Percentiles rank a stretch among this genome's conserved stretches.
phyloP scores from a whole-genome alignment of 2,113 vertebrate genomes.

The Piliocolobus tephrosceles region DNA sequence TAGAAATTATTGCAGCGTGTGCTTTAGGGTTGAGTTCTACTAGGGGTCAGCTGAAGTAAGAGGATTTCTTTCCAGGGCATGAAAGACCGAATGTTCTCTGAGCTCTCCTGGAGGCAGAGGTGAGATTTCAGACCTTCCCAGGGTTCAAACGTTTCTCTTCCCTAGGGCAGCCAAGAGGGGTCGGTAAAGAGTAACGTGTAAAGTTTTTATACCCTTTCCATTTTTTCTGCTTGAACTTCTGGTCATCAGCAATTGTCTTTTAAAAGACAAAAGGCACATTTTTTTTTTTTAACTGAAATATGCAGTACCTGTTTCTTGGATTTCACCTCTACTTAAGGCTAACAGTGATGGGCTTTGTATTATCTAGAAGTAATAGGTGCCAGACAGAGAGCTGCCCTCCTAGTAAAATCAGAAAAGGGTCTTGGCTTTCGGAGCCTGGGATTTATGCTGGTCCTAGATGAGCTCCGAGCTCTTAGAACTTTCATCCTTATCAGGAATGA shows the following conservation, averaged over 20 bases:
- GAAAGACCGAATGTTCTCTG: constrained; percentile 49
- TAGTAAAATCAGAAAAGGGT: background rate
- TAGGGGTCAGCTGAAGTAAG: constrained; percentile 62
- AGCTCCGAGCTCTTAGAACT: background rate
- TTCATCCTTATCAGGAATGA: background rate
- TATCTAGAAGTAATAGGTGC: background rate
- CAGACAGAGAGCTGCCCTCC: background rate
- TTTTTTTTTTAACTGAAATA: background rate
- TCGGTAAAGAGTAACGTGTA: constrained; percentile 38
- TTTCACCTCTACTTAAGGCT: background rate
- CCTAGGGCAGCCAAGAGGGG: constrained; percentile 34
- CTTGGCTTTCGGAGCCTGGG: background rate
- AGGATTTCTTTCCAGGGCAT: constrained; percentile 59
- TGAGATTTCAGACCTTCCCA: background rate
- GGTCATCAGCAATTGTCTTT: background rate
- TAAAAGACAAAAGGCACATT: background rate
- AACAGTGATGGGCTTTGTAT: background rate
- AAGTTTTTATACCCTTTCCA: background rate
- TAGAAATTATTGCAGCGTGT: constrained; percentile 68
- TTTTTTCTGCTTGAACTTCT: background rate
- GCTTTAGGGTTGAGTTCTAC: constrained; percentile 60
- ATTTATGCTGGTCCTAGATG: background rate
- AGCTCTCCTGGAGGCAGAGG: background rate
- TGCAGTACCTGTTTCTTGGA: background rate
- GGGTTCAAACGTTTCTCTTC: background rate